phyloP scores from a whole-genome alignment of 2,113 vertebrate species.

The Monopterus albus region DNA sequence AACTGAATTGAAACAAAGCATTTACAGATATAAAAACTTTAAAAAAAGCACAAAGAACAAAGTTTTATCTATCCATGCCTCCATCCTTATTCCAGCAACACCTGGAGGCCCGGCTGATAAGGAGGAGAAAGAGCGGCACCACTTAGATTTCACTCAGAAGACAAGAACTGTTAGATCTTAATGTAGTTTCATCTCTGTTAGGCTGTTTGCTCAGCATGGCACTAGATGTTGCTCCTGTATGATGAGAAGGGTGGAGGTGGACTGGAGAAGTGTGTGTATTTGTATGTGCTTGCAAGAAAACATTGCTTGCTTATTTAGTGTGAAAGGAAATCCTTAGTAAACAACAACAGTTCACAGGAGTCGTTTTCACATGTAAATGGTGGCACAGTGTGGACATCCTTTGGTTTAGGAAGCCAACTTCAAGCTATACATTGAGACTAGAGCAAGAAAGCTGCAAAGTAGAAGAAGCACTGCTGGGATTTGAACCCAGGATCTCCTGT shows the following conservation, averaged over 20 bases:
- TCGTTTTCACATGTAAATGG: too few relatives aligned
- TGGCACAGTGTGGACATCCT: too few relatives aligned
- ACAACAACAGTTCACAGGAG: too few relatives aligned
- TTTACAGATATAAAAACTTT: constrained; percentile 16
- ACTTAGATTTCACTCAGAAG: constrained; percentile 65
- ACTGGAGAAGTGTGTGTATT: not conserved
- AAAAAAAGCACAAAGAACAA: not conserved
- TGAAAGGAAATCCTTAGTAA: too few relatives aligned
- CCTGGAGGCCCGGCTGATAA: constrained; percentile 45
- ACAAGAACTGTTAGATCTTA: constrained; percentile 29
- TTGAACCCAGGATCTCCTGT: too few relatives aligned
- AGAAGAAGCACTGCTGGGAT: too few relatives aligned
- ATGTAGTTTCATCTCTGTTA: constrained; percentile 36
- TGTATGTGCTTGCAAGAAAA: not conserved
- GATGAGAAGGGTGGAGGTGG: not conserved
- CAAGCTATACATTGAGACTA: too few relatives aligned
- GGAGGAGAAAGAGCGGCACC: constrained; percentile 15
- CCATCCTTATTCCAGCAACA: constrained; percentile 15
- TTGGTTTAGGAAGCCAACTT: too few relatives aligned
- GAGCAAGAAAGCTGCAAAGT: too few relatives aligned
- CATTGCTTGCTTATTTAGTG: too few relatives aligned
- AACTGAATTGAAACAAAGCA: too few relatives aligned
- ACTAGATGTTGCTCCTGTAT: constrained; percentile 2
- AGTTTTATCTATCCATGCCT: not conserved
- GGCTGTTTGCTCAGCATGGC: not conserved